phyloP scores from a whole-genome alignment of 2,888 invertebrate species.

The Clivina fossor region DNA sequence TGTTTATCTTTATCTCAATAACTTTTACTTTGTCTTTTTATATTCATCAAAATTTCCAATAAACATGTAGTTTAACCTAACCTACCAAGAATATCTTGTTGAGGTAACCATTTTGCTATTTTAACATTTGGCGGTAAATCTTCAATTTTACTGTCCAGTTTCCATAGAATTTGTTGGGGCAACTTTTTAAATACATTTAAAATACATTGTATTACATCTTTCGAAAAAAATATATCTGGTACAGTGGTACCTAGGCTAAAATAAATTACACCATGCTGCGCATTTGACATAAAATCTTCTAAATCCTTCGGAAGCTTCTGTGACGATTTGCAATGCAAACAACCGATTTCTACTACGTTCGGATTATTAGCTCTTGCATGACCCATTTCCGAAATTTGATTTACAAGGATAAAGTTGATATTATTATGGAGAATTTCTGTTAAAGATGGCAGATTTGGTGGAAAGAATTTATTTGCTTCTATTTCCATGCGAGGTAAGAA shows the following conservation, averaged over 20 bases:
- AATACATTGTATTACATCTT: slow-evolving; percentile 49
- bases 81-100: slow-evolving; percentile 24
- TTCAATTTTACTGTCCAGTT: slow-evolving; percentile 48
- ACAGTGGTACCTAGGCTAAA: slow-evolving; percentile 57
- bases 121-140: slow-evolving; percentile 13
- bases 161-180: slow-evolving; percentile 55
- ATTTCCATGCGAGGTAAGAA: slow-evolving; percentile 9
- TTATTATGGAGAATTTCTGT: slow-evolving; percentile 2
- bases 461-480: slow-evolving; percentile 6
- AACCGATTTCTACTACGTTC: slow-evolving; percentile 7
- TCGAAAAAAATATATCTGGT: slow-evolving; percentile 52
- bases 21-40: too few species aligned
- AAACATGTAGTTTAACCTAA: too few species aligned
- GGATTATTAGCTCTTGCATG: neutral
- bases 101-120: slow-evolving; percentile 23
- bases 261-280: slow-evolving; percentile 49
- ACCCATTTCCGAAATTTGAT: slow-evolving; percentile 9
- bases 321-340: slow-evolving; percentile 11
- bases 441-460: neutral
- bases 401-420: slow-evolving; percentile 1
- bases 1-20: too few species aligned
- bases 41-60: too few species aligned
- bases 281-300: slow-evolving; percentile 48
- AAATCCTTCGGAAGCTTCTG: slow-evolving; percentile 44
- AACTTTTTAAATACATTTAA: slow-evolving; percentile 51